Evolutionary conservation across 92 coral and sea anemone genomes (phyloP).

Genomic region (Epizoanthus illoricatus): DNA sequence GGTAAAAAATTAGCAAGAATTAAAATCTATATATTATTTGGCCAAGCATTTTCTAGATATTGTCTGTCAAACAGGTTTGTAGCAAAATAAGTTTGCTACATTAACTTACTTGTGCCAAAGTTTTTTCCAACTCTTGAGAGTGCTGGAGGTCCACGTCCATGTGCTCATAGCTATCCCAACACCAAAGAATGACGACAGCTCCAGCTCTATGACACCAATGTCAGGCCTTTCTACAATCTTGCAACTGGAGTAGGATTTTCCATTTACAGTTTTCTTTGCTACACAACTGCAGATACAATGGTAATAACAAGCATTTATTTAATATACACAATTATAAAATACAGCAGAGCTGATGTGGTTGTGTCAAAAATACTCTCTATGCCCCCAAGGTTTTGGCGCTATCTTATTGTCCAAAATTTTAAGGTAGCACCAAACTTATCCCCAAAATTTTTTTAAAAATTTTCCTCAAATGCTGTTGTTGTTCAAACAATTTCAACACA

Average conservation of each 20-base stretch:
- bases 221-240: slow-evolving; percentile 72
- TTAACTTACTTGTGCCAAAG: slow-evolving; percentile 87
- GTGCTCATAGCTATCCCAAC: slow-evolving; percentile 98
- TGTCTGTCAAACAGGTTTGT: neutral
- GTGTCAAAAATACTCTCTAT: too few relatives aligned
- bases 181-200: slow-evolving; percentile 91
- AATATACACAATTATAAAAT: neutral
- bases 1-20: too few relatives aligned
- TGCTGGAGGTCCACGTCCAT: slow-evolving; percentile 99
- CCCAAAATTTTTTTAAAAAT: too few relatives aligned
- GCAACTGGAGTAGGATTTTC: slow-evolving; percentile 56
- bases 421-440: too few relatives aligned
- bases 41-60: too few relatives aligned
- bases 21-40: too few relatives aligned
- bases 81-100: neutral
- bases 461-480: too few relatives aligned
- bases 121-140: slow-evolving; percentile 90
- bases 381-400: too few relatives aligned
- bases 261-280: slow-evolving; percentile 79
- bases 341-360: neutral
- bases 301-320: neutral
- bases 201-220: slow-evolving; percentile 82
- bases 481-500: too few relatives aligned
- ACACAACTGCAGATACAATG: slow-evolving; percentile 61
- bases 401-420: too few relatives aligned